Percentiles rank a stretch among this genome's conserved stretches.
Evolutionary conservation across 2,888 invertebrate genomes (phyloP).

Genomic region (Malthinus seriepunctatus): DNA sequence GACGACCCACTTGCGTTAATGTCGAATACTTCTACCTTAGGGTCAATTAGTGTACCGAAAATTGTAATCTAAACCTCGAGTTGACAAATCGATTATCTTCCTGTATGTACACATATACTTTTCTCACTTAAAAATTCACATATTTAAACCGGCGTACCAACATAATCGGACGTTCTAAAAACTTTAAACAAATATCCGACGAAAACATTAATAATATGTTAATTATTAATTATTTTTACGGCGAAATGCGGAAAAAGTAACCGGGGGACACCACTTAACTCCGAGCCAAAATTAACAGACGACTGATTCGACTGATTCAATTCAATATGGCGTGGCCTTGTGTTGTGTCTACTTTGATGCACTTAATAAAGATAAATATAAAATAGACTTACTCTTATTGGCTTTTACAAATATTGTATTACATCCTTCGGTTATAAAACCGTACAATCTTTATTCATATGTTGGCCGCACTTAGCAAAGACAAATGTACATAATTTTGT

Average conservation of each 20-base stretch:
- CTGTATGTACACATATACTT: constrained; percentile 48
- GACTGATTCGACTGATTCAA: constrained; percentile 61
- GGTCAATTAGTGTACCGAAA: constrained; percentile 59
- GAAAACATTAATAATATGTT: constrained; percentile 2
- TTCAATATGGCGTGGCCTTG: constrained; percentile 63
- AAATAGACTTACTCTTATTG: constrained; percentile 39
- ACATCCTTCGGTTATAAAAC: constrained; percentile 33
- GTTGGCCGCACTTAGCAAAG: constrained; percentile 37
- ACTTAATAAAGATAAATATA: constrained; percentile 38
- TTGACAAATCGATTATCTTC: constrained; percentile 62
- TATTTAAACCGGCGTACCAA: constrained; percentile 25
- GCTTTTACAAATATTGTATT: constrained; percentile 25
- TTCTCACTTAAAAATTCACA: constrained; percentile 39
- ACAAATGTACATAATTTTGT: constrained; percentile 27
- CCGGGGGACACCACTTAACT: constrained; percentile 48
- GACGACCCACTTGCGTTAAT: constrained; percentile 47
- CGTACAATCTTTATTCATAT: constrained; percentile 44
- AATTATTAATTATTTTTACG: constrained; percentile 23
- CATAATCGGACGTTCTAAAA: constrained; percentile 19
- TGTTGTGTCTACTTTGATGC: constrained; percentile 49
- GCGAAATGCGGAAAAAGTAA: constrained; percentile 45
- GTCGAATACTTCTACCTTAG: constrained; percentile 53
- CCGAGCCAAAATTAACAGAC: constrained; percentile 61
- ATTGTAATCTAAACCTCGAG: constrained; percentile 58
- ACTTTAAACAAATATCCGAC: not conserved